phyloP scores from a whole-genome alignment of 1,140 invertebrate genomes.

The Eumeta japonica region DNA sequence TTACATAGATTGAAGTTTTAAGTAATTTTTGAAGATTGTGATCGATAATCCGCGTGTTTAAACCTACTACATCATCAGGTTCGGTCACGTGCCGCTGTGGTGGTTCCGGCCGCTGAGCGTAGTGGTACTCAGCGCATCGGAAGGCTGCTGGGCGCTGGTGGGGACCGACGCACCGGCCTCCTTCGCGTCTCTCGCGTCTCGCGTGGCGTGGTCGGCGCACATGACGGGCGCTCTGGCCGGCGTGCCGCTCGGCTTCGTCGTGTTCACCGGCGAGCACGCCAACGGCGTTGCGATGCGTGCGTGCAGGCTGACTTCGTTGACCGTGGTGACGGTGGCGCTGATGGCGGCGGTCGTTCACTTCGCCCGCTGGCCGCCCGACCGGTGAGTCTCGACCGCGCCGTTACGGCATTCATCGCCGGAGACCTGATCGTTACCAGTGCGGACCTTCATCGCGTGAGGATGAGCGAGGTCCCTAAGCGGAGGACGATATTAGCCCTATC shows the following conservation, averaged over 20 bases:
- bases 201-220: conserved; percentile 78
- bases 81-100: conserved; percentile 38
- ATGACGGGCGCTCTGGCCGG: conserved; percentile 77
- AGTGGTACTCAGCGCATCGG: conserved; percentile 54
- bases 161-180: conserved; percentile 10
- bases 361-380: conserved; percentile 14
- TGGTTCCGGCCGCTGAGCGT: conserved; percentile 57
- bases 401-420: no score
- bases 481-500: no score
- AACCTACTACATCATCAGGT: conserved; percentile 17
- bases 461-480: no score
- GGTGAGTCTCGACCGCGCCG: no score
- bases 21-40: no score
- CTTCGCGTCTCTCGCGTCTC: conserved; percentile 39
- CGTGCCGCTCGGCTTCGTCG: conserved; percentile 73
- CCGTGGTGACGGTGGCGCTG: conserved; percentile 15
- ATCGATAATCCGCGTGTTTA: no score
- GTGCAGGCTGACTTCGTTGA: conserved; percentile 17
- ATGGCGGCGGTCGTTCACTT: conserved; percentile 16
- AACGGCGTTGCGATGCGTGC: neutral
- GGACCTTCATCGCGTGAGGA: no score
- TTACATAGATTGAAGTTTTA: no score
- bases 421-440: no score
- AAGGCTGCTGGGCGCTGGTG: conserved; percentile 52
- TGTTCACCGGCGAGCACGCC: conserved; percentile 56